phyloP scores from a whole-genome alignment of 2,113 vertebrate species.

The Poecile atricapillus region DNA sequence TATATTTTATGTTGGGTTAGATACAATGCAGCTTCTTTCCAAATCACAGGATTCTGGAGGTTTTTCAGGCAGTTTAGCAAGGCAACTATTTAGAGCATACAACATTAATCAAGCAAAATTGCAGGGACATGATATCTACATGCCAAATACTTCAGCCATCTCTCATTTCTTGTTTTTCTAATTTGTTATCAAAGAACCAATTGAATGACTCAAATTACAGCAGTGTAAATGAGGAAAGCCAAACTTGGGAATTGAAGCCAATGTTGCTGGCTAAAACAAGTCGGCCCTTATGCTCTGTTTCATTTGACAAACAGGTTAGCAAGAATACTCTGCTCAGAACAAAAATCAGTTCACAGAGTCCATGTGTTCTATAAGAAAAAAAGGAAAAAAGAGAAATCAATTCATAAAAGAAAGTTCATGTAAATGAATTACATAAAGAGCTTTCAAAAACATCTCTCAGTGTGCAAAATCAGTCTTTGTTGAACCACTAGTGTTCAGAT shows the following conservation, averaged over 20 bases:
- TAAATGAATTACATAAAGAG: not conserved
- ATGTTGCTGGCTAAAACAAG: not conserved
- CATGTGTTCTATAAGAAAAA: not conserved
- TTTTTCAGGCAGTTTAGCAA: not conserved
- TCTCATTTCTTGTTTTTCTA: not conserved
- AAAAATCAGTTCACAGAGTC: not conserved
- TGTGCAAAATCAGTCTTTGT: not conserved
- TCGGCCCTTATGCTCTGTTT: not conserved
- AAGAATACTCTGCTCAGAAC: not conserved
- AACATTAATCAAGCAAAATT: not conserved
- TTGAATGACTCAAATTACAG: not conserved
- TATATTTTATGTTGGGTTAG: not conserved
- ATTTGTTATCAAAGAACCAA: not conserved
- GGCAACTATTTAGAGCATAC: not conserved
- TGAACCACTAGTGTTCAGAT: not conserved
- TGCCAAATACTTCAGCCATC: not conserved
- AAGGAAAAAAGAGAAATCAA: not conserved
- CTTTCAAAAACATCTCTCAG: not conserved
- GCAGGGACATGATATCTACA: not conserved
- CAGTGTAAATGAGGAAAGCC: not conserved
- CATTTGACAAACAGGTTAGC: not conserved
- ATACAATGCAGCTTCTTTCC: not conserved
- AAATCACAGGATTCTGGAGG: not conserved
- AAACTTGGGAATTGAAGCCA: not conserved
- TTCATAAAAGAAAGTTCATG: not conserved